A percentile compares a stretch with the other conserved stretches of the same genome.
Conservation (phyloP, 2,888 invertebrate genomes). For the Drosophila subquinaria region DNA sequence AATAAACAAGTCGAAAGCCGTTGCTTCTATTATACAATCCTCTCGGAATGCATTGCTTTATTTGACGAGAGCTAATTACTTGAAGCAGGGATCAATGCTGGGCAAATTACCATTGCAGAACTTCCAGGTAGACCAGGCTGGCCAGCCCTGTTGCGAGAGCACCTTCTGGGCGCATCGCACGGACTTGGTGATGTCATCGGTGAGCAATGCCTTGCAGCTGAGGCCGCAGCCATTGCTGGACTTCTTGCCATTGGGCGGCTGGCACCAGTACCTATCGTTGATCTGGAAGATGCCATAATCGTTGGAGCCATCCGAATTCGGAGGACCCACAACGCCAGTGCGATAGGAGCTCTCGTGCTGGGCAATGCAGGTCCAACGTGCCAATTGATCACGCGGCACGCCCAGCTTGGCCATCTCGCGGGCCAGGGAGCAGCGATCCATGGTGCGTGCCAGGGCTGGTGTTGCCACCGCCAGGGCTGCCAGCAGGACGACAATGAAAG, state of each 20-base stretch:
- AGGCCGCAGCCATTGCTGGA: conserved; percentile 72
- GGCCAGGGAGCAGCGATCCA: conserved; percentile 76
- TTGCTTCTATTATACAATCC: conserved; percentile 38
- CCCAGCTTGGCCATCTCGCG: conserved; percentile 72
- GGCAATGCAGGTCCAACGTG: conserved; percentile 81
- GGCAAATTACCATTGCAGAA: conserved; percentile 62
- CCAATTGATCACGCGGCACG: conserved; percentile 67
- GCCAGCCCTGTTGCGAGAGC: conserved; percentile 69
- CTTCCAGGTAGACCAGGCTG: conserved; percentile 76
- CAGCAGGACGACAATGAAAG: conserved; percentile 24
- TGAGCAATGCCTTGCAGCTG: conserved; percentile 63
- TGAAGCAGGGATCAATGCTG: conserved; percentile 66
- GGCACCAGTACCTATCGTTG: conserved; percentile 82
- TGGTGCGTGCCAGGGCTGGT: conserved; percentile 53
- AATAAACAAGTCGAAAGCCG: conserved; percentile 42
- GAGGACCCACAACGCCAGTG: conserved; percentile 84
- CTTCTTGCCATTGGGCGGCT: conserved; percentile 47
- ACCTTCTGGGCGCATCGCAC: conserved; percentile 72
- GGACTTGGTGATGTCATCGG: conserved; percentile 69
- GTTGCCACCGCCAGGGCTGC: conserved; percentile 41
- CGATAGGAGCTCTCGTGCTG: conserved; percentile 79
- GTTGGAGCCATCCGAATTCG: conserved; percentile 85
- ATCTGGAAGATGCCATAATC: conserved; percentile 84
- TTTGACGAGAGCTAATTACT: conserved; percentile 11
- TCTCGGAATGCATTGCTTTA: conserved; percentile 6